Evolutionary conservation across 23 tunicate genomes (phyloP), one percentile per base, ranked within the genome.

Genomic region (Halocynthia aurantium): DNA sequence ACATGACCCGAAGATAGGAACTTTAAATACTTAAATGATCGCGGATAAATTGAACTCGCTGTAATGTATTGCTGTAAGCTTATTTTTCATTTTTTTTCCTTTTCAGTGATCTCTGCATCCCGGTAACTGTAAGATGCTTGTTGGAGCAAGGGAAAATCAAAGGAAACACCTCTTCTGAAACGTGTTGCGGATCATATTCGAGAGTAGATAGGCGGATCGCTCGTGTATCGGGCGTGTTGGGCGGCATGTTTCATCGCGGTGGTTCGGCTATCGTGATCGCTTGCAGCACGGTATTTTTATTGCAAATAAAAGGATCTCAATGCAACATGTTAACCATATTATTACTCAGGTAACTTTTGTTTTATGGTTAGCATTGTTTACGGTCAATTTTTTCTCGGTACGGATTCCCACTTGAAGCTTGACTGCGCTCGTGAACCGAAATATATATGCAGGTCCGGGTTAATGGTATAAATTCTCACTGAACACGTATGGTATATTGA

Each of bases 51-150:
- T n/a, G n/a, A n/a, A n/a, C 44, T 31, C 44, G 44, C 44, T 31
- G 44, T 4, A 31, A 4, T 31, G 44, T 31, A 31, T 31, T 31
- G 44, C 44, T 31, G 44, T 0, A 31, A 0, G 44, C 44, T 31
- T 31, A 31, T 31, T 31, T 31, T 31, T 31, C 4, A 31, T 31
- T 31, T 31, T 31, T 4, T 31, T 31, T n/a, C n/a, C 49, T 19
- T 70, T 1, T 13, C 64, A 74, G 78, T 74, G 78, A 74, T 64
- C 31, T 74, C n/a, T 74, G 78, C 63, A 74, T 74, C 5, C 78
- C 78, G 21, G 17, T 74, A 15, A 74, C 78, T 8, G 60, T 74
- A 19, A 62, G 78, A 8, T 51, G 78, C 22, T 49, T 74, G 17
- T 15, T 74, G 22, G 44, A 31, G 44, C 44, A 31, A 31, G 44